These are phyloP conservation scores for Momotus momota DNA, from an alignment of 2,797 vertebrate species.

Conservation along the genomic window DNA sequence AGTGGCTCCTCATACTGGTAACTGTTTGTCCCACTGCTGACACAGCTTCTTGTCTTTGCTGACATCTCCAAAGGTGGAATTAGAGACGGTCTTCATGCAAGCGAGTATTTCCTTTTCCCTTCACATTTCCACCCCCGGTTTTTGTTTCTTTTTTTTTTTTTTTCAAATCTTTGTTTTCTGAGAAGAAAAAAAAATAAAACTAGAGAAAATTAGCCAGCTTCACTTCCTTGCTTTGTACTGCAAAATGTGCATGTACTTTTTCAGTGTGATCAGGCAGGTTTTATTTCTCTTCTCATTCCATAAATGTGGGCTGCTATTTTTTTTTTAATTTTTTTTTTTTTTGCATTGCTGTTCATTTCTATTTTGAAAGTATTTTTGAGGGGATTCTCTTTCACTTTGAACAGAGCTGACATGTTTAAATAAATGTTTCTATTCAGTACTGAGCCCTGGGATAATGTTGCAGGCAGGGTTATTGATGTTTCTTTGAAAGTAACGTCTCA, in stretches of 20 bases:
- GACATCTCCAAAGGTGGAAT: not conserved
- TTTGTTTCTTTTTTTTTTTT: not conserved
- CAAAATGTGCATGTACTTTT: not conserved
- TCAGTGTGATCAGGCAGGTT: not conserved
- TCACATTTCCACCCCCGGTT: rapidly evolving
- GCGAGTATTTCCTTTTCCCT: not conserved
- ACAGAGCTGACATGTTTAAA: not conserved
- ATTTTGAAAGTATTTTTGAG: not conserved
- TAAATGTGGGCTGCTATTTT: not conserved
- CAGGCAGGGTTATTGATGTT: not conserved
- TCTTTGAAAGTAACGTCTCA: not conserved
- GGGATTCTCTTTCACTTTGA: not conserved
- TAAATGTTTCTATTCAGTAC: not conserved
- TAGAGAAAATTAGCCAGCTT: not conserved
- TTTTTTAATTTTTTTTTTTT: not conserved
- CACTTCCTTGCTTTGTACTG: not conserved
- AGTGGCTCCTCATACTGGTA: not conserved
- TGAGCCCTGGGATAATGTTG: not conserved
- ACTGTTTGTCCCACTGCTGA: rapidly evolving
- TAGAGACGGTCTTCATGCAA: not conserved
- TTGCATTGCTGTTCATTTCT: not conserved
- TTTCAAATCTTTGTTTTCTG: not conserved
- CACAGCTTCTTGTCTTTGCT: not conserved
- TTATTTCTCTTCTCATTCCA: not conserved
- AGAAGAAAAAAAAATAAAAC: not conserved